Evolutionary conservation across 2,888 invertebrate species (phyloP), one percentile per base, ranked within the genome.

Genomic region (Agrotis ipsilon): DNA sequence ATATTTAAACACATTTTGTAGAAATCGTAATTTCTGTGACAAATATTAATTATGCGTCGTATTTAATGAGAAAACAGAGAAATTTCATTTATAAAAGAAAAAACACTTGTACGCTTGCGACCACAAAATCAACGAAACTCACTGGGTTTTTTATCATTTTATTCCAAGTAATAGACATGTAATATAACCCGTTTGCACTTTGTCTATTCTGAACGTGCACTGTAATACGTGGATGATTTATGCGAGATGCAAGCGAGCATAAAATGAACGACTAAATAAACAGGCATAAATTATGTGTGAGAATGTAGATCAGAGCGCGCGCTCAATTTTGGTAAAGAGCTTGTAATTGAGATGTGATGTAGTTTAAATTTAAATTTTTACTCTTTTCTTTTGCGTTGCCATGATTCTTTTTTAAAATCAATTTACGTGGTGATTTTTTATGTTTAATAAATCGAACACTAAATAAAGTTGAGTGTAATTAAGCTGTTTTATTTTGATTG

Each of bases 201-300:
- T 72, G 70, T 80, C 71, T 78, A 64, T 81, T 74, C 79, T 46
- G 46, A 65, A 72, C 68, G 62, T 75, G 71, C 60, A 82, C 68
- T 66, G n/a, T 52, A 72, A 70, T 75, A 72, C 54, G 58, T 78
- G 75, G 68, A 73, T 81, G 79, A 84, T 83, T 71, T 74, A 84
- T 83, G 79, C 43, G 67, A 45, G 60, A 80, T 68, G 82, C 60
- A 68, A 72, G 78, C 72, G 58, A 71, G 66, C 80, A 74, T 74
- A 65, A 76, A 74, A 78, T 64, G 24, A 54, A 52, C 48, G 48
- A 70, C 59, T 61, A 62, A 71, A 64, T 75, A 72, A 75, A 70
- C 68, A 65, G 16, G 58, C 46, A 67, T 83, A 59, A 69, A 66
- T 84, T 69, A 73, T 51, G 49, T 58, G 52, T 57, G 62, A 76